phyloP scores from a whole-genome alignment of 2,113 vertebrate genomes.

The Sphyrna mokarran region DNA sequence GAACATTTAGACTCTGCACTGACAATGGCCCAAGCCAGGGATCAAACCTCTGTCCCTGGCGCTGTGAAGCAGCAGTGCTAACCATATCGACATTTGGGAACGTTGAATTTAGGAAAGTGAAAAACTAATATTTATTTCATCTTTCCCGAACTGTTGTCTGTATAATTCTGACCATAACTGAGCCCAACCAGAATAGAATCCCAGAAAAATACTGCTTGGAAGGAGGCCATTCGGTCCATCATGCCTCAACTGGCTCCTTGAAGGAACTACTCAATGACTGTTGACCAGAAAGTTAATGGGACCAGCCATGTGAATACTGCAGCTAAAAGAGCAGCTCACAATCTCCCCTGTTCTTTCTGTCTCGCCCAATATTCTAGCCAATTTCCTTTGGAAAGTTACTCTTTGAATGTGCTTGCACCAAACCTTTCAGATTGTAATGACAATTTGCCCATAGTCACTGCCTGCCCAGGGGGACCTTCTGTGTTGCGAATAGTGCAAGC shows the following conservation, averaged over 20 bases:
- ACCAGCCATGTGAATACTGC: background rate
- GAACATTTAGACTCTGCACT: too few relatives aligned
- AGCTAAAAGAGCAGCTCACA: background rate
- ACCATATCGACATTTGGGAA: background rate
- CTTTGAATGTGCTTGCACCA: background rate
- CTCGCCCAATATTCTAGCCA: background rate
- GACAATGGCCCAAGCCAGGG: too few relatives aligned
- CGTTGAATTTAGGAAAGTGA: background rate
- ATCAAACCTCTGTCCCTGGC: too few relatives aligned
- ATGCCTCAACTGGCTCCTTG: background rate
- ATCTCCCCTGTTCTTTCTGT: background rate
- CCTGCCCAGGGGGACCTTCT: background rate
- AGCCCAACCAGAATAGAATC: background rate
- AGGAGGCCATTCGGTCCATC: too few relatives aligned
- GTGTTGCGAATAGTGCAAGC: background rate
- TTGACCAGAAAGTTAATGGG: background rate
- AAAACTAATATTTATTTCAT: background rate
- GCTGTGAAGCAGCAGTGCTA: too few relatives aligned
- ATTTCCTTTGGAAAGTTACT: background rate
- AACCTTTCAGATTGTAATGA: background rate
- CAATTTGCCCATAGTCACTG: background rate
- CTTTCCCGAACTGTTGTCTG: background rate
- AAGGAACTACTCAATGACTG: background rate
- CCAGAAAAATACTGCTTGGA: background rate
- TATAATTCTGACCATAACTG: background rate